phyloP scores from a whole-genome alignment of 2,888 invertebrate genomes.

The Notodonta dromedarius region DNA sequence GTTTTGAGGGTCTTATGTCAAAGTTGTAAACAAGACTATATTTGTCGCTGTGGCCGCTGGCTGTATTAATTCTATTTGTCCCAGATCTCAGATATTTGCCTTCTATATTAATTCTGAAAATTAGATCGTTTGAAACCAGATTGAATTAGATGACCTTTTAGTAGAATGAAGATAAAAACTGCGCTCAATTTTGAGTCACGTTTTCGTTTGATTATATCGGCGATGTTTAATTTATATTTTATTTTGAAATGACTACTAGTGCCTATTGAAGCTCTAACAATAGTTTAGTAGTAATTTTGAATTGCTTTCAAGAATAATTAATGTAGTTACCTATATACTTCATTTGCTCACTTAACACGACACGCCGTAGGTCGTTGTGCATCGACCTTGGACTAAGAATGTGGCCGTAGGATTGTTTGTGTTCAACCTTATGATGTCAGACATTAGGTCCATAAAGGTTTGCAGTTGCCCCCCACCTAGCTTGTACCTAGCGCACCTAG shows the following conservation, averaged over 20 bases:
- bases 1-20: conserved; percentile 19
- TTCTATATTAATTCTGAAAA: no score
- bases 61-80: not conserved
- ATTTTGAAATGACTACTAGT: not conserved
- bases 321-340: conserved; percentile 14
- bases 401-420: conserved; percentile 44
- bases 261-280: not conserved
- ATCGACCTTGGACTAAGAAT: conserved; percentile 72
- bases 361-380: conserved; percentile 57
- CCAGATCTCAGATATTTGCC: not conserved
- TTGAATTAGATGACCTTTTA: not conserved
- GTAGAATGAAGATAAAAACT: not conserved
- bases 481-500: conserved; percentile 22
- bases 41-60: not conserved
- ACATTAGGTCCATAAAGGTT: conserved; percentile 40
- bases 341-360: conserved; percentile 48
- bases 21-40: conserved; percentile 20
- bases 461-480: conserved; percentile 22
- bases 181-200: not conserved
- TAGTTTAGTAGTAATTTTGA: conserved; percentile 33
- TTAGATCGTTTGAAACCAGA: not conserved
- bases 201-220: not conserved
- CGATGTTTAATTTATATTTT: not conserved
- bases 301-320: conserved; percentile 47
- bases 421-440: conserved; percentile 50